Evolutionary conservation across 1,140 invertebrate genomes (phyloP), one percentile per base, ranked within the genome.

Genomic region (Protaetia brevitarsis): DNA sequence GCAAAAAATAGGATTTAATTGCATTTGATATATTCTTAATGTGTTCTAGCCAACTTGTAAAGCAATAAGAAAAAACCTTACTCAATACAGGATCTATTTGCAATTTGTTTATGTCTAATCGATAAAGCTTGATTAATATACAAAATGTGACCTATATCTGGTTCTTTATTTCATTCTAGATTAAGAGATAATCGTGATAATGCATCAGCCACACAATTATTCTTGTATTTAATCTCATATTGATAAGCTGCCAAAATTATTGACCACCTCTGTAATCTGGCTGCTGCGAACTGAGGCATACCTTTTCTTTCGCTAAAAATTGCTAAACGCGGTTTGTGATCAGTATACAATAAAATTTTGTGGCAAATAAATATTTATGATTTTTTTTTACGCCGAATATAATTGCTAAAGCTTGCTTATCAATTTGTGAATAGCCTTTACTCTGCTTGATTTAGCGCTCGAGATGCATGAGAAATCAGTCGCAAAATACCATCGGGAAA

Each of bases 141-240:
- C 13, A 26, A 60, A 29, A 60, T 26, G 13, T 60, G 58, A 3
- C 58, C 58, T 26, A 26, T 2, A 60, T 60, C 58, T 13, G 27
- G 19, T 3, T 60, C 29, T 29, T 26, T 26, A 26, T 60, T 60
- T 21, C 1, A 13, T 16, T 13, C 2, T 16, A 1, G 58, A 10
- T 1, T 31, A 21, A 21, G 13, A 26, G 3, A 11, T 28, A 60
- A 60, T 13, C 58, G 58, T 28, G 58, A 29, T 60, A 60, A 28
- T 21, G 58, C 58, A 31, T 60, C 58, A 31, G 58, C 58, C 10
- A 26, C 29, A 26, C 13, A 16, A 60, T 60, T 60, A 23, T 60
- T 60, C 26, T 60, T 60, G 6, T 51, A 51, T 51, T 51, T 51
- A 51, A 51, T 51, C 2, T 51, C 45, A 23, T 19, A 51, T 16